Conservation (phyloP, 2,888 invertebrate species). For the Cenopis cana region DNA sequence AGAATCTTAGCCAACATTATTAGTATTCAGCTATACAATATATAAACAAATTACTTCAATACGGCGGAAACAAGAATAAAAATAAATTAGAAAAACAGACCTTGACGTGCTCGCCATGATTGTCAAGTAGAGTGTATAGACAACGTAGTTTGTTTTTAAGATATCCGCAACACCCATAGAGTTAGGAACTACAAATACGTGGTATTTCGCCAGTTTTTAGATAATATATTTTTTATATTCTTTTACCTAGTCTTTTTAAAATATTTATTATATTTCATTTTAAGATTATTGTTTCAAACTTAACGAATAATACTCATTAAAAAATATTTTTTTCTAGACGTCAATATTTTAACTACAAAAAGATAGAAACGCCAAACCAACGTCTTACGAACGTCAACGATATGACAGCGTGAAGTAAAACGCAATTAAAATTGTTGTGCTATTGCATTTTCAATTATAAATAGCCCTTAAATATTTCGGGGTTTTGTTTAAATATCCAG, state of each 20-base stretch:
- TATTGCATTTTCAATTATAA: not conserved
- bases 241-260: too few relatives aligned
- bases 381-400: conserved; percentile 43
- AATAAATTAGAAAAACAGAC: conserved; percentile 81
- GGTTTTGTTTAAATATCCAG: not conserved
- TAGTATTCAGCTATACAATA: conserved; percentile 56
- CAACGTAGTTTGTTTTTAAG: conserved; percentile 48
- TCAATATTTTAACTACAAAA: too few relatives aligned
- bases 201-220: not conserved
- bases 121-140: conserved; percentile 66
- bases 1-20: conserved; percentile 58
- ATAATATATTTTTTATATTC: too few relatives aligned
- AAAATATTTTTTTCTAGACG: too few relatives aligned
- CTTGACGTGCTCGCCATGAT: conserved; percentile 89
- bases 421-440: conserved; percentile 34
- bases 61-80: conserved; percentile 62
- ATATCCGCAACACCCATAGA: conserved; percentile 10
- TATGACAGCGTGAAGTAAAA: conserved; percentile 44
- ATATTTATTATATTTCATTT: too few relatives aligned
- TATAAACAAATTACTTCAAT: conserved; percentile 56
- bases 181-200: not conserved
- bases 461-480: not conserved
- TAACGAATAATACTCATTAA: too few relatives aligned
- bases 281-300: too few relatives aligned
- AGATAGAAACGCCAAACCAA: conserved; percentile 37